Percentiles rank a stretch among this genome's conserved stretches.
Conservation (phyloP, 2,113 vertebrate genomes). For the Carlito syrichta region DNA sequence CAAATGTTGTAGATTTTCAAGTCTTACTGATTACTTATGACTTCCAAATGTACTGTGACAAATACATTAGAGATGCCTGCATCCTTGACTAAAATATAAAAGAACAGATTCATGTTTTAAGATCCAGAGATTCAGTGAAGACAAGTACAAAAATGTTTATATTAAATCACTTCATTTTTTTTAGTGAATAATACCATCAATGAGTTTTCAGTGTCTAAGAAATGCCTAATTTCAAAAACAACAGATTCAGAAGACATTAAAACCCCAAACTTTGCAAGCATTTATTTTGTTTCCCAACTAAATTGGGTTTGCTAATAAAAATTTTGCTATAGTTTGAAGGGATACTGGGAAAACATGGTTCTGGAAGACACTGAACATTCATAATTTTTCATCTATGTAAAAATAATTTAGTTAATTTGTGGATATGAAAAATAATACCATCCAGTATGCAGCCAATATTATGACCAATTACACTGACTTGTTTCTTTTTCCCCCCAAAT, state of each 20-base stretch:
- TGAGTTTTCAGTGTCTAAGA: conserved; percentile 61
- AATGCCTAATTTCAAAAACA: conserved; percentile 52
- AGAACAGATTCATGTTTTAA: conserved; percentile 65
- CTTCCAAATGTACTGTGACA: conserved; percentile 29
- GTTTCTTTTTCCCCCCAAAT: not conserved
- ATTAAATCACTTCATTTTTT: not conserved
- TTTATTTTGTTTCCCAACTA: not conserved
- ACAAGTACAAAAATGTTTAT: conserved; percentile 49
- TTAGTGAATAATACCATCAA: not conserved
- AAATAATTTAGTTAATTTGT: not conserved
- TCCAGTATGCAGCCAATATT: not conserved
- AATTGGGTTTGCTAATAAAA: not conserved
- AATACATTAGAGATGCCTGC: conserved; percentile 19
- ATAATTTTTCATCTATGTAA: not conserved
- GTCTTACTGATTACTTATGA: conserved; percentile 21
- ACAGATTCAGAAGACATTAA: conserved; percentile 40
- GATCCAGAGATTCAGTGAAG: conserved; percentile 49
- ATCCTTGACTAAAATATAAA: conserved; percentile 61
- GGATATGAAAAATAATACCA: conserved; percentile 9
- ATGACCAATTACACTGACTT: not conserved
- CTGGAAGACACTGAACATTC: conserved; percentile 31
- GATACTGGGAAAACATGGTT: not conserved
- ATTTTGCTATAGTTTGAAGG: not conserved
- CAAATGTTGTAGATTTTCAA: conserved; percentile 44
- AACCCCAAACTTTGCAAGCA: not conserved